phyloP scores from a whole-genome alignment of 1,140 invertebrate genomes.

The Berghia stephanieae region DNA sequence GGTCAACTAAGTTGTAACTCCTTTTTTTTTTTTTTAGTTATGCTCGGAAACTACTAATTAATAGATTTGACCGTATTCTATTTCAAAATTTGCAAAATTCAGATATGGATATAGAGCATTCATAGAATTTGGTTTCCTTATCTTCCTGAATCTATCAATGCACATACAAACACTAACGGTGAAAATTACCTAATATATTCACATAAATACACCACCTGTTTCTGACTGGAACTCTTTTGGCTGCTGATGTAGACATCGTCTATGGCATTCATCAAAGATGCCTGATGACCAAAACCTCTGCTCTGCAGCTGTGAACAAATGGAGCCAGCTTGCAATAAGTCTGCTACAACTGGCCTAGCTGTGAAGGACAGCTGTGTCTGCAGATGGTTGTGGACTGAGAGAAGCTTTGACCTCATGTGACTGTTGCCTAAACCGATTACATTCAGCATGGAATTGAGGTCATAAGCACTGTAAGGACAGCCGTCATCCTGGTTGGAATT shows the following conservation, averaged over 20 bases:
- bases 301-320: slow-evolving; percentile 74
- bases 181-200: background rate
- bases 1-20: too few relatives aligned
- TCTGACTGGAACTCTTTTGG: slow-evolving; percentile 36
- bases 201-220: slow-evolving; percentile 38
- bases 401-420: background rate
- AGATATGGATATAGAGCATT: too few relatives aligned
- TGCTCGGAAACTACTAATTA: background rate
- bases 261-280: slow-evolving; percentile 72
- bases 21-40: background rate
- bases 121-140: too few relatives aligned
- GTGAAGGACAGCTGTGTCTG: slow-evolving; percentile 47
- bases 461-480: background rate
- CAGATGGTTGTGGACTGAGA: slow-evolving; percentile 41
- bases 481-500: slow-evolving; percentile 16
- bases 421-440: background rate
- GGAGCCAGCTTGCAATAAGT: slow-evolving; percentile 74
- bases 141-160: too few relatives aligned
- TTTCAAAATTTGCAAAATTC: too few relatives aligned
- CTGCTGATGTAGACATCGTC: slow-evolving; percentile 78
- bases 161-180: background rate
- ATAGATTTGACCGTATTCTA: too few relatives aligned
- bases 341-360: slow-evolving; percentile 48
- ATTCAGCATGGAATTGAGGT: background rate
- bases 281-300: slow-evolving; percentile 70